Evolutionary conservation across 2,113 vertebrate genomes (phyloP).

Genomic region (Calidris pugnax): DNA sequence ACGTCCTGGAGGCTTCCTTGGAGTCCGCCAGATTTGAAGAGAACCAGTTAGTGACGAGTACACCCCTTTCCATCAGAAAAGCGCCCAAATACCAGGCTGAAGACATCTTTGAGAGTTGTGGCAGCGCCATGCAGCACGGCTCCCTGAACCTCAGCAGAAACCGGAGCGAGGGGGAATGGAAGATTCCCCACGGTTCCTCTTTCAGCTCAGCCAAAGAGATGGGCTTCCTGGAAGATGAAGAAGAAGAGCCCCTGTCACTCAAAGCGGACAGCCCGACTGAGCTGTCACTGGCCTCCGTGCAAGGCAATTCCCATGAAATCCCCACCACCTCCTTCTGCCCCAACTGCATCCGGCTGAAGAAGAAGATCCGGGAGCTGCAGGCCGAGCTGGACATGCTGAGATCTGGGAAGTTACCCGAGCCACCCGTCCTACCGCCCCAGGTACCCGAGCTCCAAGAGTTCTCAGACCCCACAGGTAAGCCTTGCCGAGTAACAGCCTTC

Average conservation of each 20-base stretch:
- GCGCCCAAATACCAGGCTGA: constrained; percentile 73
- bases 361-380: constrained; percentile 91
- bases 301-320: constrained; percentile 74
- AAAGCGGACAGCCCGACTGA: constrained; percentile 85
- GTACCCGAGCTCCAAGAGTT: constrained; percentile 85
- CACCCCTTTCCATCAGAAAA: constrained; percentile 73
- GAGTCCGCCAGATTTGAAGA: constrained; percentile 79
- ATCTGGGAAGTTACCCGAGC: constrained; percentile 78
- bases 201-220: constrained; percentile 67
- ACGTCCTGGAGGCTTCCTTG: constrained; percentile 88
- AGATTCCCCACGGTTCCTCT: constrained; percentile 56
- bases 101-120: constrained; percentile 69
- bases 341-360: constrained; percentile 92
- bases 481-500: constrained; percentile 33
- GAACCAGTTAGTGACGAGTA: constrained; percentile 74
- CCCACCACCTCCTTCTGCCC: constrained; percentile 94
- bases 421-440: constrained; percentile 73
- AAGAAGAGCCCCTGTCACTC: constrained; percentile 76
- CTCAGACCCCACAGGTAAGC: constrained; percentile 89
- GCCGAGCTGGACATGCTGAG: constrained; percentile 88
- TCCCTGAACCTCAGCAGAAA: constrained; percentile 63
- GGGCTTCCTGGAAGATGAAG: constrained; percentile 72
- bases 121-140: constrained; percentile 33
- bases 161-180: constrained; percentile 73
- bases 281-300: constrained; percentile 64